These are phyloP conservation scores for Macrophya annulata DNA, from an alignment of 2,888 invertebrate species.

Conservation along the genomic window DNA sequence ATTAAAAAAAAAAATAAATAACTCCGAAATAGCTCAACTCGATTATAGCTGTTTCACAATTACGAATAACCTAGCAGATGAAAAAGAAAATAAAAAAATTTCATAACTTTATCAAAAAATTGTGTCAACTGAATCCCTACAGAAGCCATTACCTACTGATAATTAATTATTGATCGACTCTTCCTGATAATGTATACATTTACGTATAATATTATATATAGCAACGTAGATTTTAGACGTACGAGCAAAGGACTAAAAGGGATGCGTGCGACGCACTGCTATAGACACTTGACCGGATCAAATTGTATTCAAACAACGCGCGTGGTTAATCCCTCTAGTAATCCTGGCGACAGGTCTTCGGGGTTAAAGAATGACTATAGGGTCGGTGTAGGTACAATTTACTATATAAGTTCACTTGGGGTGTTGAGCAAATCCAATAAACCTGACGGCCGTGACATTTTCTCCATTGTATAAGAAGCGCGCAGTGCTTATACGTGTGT, in stretches of 20 bases:
- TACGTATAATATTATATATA: not conserved
- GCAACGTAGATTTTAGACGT: not conserved
- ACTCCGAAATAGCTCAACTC: no score
- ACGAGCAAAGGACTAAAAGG: not conserved
- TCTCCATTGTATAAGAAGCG: constrained; percentile 58
- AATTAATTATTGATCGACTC: no score
- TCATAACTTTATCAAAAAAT: no score
- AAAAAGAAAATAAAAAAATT: no score
- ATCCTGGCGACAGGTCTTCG: constrained; percentile 74
- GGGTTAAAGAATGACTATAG: constrained; percentile 1
- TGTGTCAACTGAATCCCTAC: no score
- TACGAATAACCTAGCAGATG: no score
- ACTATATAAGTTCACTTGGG: constrained; percentile 59
- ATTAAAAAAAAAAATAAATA: not conserved
- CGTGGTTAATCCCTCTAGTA: constrained; percentile 76
- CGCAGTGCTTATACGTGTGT: not conserved
- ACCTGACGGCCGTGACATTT: constrained; percentile 74
- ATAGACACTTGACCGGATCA: constrained; percentile 72
- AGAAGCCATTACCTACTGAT: no score
- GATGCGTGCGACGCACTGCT: not conserved
- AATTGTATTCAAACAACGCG: constrained; percentile 69
- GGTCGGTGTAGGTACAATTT: constrained; percentile 15
- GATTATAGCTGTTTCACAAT: no score
- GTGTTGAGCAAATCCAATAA: constrained; percentile 77
- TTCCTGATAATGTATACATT: not conserved